Evolutionary conservation across 2,797 vertebrate genomes (phyloP).

Genomic region (Pseudochirops cupreus): DNA sequence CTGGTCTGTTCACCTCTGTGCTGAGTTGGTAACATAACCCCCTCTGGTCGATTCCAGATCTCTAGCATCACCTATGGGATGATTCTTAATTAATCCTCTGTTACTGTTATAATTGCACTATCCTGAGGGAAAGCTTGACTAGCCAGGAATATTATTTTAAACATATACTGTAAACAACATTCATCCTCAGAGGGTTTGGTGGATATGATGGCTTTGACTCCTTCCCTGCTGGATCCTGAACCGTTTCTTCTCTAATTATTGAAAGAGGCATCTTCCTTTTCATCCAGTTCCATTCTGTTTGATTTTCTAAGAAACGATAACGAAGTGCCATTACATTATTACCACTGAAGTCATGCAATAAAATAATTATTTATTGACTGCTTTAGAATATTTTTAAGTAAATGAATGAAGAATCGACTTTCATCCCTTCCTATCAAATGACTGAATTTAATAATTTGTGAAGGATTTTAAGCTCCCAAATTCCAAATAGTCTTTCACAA

Average conservation of each 20-base stretch:
- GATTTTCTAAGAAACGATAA: constrained; percentile 31
- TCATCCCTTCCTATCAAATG: constrained; percentile 51
- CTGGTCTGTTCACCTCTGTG: constrained; percentile 86
- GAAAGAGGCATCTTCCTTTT: constrained; percentile 56
- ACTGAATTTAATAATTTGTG: constrained; percentile 64
- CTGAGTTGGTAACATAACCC: constrained; percentile 88
- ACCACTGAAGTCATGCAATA: constrained; percentile 48
- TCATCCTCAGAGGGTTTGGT: constrained; percentile 83
- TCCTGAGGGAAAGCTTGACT: constrained; percentile 89
- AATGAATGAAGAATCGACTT: constrained; percentile 29
- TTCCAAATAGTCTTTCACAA: constrained; percentile 29
- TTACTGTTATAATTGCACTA: constrained; percentile 95
- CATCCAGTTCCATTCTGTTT: constrained; percentile 66
- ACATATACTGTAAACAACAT: constrained; percentile 95
- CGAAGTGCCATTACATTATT: constrained; percentile 26
- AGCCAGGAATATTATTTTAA: constrained; percentile 95
- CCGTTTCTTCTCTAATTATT: constrained; percentile 65
- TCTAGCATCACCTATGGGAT: constrained; percentile 90
- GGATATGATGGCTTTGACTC: constrained; percentile 82
- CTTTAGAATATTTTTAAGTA: constrained; percentile 60
- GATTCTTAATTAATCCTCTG: constrained; percentile 97
- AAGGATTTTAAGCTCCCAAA: constrained; percentile 27
- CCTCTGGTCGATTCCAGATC: constrained; percentile 88
- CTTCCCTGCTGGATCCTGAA: constrained; percentile 79
- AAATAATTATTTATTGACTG: constrained; percentile 72